phyloP scores from a whole-genome alignment of 1,140 invertebrate genomes.

The Bombyx mandarina region DNA sequence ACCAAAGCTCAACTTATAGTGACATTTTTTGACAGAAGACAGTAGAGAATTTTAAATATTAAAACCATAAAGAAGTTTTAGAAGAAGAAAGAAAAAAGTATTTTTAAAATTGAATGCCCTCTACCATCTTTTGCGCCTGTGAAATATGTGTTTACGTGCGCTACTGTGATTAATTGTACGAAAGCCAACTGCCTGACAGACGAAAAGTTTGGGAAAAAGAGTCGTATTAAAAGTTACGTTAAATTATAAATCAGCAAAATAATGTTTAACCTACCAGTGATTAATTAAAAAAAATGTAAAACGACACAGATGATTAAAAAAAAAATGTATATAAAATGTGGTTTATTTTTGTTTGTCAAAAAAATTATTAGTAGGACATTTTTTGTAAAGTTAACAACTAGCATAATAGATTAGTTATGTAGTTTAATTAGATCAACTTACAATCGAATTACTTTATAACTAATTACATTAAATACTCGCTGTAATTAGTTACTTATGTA shows the following conservation, averaged over 20 bases:
- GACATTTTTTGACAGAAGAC: slow-evolving; percentile 4
- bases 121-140: slow-evolving; percentile 34
- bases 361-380: no score
- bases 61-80: slow-evolving; percentile 8
- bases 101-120: slow-evolving; percentile 30
- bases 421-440: no score
- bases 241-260: slow-evolving; percentile 1
- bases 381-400: no score
- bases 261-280: no score
- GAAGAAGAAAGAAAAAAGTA: slow-evolving; percentile 13
- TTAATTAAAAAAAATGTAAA: no score
- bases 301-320: no score
- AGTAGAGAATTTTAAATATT: slow-evolving; percentile 7
- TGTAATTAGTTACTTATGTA: no score
- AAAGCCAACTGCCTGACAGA: slow-evolving; percentile 20
- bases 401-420: no score
- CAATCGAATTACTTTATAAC: no score
- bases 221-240: slow-evolving; percentile 15
- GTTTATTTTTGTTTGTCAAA: no score
- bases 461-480: no score
- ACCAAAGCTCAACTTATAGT: slow-evolving; percentile 5
- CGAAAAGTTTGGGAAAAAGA: slow-evolving; percentile 18
- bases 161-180: slow-evolving; percentile 24
- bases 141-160: slow-evolving; percentile 31
- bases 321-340: no score